phyloP scores from a whole-genome alignment of 2,797 vertebrate genomes.

The Lophotriccus pileatus region DNA sequence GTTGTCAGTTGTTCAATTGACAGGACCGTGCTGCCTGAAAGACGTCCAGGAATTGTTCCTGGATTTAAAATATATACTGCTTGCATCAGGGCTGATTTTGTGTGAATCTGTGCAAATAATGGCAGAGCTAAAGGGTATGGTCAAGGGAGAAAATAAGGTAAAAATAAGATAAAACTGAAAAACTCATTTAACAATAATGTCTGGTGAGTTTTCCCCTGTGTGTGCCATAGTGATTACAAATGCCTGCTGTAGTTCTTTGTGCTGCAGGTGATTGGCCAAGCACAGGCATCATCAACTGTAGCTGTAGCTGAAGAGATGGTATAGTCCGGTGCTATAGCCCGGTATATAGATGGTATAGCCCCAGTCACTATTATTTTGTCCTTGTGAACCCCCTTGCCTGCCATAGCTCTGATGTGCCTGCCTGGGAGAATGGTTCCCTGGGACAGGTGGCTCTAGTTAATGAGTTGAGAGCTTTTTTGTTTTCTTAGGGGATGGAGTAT shows the following conservation, averaged over 20 bases:
- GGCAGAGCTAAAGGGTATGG: not conserved
- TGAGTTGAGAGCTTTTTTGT: not conserved
- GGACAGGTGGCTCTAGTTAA: not conserved
- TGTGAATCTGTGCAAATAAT: not conserved
- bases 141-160: not conserved
- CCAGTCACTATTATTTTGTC: not conserved
- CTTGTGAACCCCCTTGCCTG: not conserved
- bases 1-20: fast-evolving
- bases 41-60: not conserved
- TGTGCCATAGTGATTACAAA: not conserved
- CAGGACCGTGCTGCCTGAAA: not conserved
- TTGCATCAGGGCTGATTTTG: not conserved
- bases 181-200: not conserved
- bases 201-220: not conserved
- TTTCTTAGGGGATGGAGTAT: not conserved
- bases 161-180: not conserved
- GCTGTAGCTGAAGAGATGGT: not conserved
- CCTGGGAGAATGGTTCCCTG: not conserved
- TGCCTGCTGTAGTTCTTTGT: not conserved
- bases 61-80: not conserved
- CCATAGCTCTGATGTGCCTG: not conserved
- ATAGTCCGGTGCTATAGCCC: not conserved
- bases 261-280: not conserved
- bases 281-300: not conserved
- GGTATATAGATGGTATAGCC: not conserved